Base-by-base conservation (phyloP, 2,888 invertebrate species). In the Plagodis dolabraria region DNA sequence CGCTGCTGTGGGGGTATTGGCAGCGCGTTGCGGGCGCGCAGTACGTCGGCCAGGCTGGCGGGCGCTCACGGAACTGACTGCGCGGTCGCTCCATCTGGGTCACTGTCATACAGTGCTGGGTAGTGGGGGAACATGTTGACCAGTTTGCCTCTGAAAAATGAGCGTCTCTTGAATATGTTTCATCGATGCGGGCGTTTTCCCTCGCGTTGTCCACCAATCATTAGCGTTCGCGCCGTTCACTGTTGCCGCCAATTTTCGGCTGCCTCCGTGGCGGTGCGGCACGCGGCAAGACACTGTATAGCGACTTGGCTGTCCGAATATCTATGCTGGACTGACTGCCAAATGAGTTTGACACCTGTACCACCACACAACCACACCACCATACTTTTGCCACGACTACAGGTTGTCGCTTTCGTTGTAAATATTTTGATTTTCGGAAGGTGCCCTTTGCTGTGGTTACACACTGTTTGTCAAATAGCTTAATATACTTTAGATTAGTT, bases 81-180 rank as follows among this genome's bases (percentile, higher is more conserved):
- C 90, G 91, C 86, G 81, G 85, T 87, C 89, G 89, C 84, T 82
- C 89, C 89, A 91, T 91, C 90, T 91, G 87, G 91, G 91, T 91
- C 92, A 91, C 92, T 92, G 91, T 91, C 92, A 91, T 85, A 79
- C 82, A 74, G 86, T 88, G 88, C 89, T 82, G 86, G 86, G 88
- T 87, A 86, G 92, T 87, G 84, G 89, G 87, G 89, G 87, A 83
- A 81, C 76, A 81, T 82, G 83, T 79, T 85, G 77, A 83, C 84
- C 81, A 85, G 81, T 79, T 85, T 73, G 85, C 83, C 80, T 86
- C 91, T 91, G 90, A 90, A 91, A 91, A 90, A 87, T 87, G 88
- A 71, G 85, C 87, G 85, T 85, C 83, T 87, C 79, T 90, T 86
- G 82, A 89, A 88, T 85, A 84, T 87, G 83, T 89, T 89, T 86